phyloP scores from a whole-genome alignment of 2,888 invertebrate species.

The Apeira syringaria region DNA sequence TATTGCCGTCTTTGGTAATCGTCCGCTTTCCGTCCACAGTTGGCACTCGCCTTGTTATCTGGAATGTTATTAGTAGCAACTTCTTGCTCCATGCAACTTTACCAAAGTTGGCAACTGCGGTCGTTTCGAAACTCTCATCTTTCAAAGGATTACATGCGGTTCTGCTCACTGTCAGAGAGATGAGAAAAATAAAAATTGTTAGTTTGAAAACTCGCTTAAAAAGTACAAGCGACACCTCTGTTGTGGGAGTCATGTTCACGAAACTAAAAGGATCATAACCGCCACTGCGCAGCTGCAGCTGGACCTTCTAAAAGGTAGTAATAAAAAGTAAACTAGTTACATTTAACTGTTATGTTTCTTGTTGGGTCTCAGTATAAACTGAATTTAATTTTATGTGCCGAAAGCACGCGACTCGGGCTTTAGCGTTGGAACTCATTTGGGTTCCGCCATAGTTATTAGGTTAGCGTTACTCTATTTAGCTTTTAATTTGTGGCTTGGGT shows the following conservation, averaged over 20 bases:
- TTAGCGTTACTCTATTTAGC: slow-evolving; percentile 1
- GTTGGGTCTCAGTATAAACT: neutral
- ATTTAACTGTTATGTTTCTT: too few species aligned
- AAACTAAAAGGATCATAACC: too few species aligned
- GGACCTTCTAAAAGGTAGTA: too few species aligned
- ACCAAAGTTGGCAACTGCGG: slow-evolving; percentile 3
- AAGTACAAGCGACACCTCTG: too few species aligned
- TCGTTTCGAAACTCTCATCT: slow-evolving; percentile 1
- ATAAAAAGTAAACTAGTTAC: neutral
- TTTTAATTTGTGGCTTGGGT: slow-evolving; percentile 3
- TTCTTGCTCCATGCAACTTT: slow-evolving; percentile 6
- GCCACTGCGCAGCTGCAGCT: too few species aligned
- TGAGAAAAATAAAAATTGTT: neutral
- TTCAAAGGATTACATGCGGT: slow-evolving; percentile 4
- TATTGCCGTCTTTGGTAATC: too few species aligned
- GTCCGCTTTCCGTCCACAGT: neutral
- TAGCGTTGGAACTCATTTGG: slow-evolving; percentile 2
- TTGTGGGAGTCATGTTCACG: too few species aligned
- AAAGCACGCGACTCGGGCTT: slow-evolving; percentile 7
- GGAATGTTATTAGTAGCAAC: slow-evolving; percentile 9
- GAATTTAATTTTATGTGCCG: slow-evolving; percentile 4
- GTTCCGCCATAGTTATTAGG: neutral
- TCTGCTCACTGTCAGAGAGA: neutral
- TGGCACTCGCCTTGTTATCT: neutral
- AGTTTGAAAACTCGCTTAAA: too few species aligned